These are phyloP conservation scores for Tragelaphus strepsiceros DNA, from an alignment of 2,113 vertebrate genomes.

Conservation along the genomic window DNA sequence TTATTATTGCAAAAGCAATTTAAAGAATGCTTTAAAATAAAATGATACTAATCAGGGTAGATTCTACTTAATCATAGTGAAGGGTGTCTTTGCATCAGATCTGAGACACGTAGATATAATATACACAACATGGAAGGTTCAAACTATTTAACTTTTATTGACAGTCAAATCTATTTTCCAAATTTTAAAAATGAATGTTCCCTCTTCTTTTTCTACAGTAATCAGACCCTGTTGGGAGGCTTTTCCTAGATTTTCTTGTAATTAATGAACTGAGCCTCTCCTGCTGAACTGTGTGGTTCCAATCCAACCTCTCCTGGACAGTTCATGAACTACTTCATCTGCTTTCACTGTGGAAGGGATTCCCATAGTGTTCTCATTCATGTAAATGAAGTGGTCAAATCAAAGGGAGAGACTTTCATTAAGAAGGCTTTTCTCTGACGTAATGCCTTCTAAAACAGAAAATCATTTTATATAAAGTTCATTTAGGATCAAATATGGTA, in stretches of 20 bases:
- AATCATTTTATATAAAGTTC: constrained; percentile 42
- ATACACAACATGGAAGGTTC: background rate
- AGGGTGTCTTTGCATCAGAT: background rate
- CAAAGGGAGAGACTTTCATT: background rate
- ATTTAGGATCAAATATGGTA: constrained; percentile 37
- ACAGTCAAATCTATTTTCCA: background rate
- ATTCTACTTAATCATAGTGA: background rate
- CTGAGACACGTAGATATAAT: background rate
- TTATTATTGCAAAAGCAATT: constrained; percentile 4
- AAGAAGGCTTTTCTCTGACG: background rate
- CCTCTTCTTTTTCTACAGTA: background rate
- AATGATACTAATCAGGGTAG: background rate
- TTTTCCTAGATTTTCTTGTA: background rate
- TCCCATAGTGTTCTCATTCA: background rate
- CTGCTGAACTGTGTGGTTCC: background rate
- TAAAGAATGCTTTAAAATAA: constrained; percentile 39
- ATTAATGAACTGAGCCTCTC: background rate
- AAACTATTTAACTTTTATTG: constrained; percentile 11
- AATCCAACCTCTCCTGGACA: background rate
- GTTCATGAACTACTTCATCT: background rate
- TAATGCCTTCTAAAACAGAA: constrained; percentile 47
- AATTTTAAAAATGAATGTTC: background rate
- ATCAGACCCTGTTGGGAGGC: background rate
- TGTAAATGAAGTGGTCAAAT: background rate
- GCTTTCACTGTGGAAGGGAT: background rate